Evolutionary conservation across 1,140 invertebrate genomes (phyloP).

Genomic region (Lineus longissimus): DNA sequence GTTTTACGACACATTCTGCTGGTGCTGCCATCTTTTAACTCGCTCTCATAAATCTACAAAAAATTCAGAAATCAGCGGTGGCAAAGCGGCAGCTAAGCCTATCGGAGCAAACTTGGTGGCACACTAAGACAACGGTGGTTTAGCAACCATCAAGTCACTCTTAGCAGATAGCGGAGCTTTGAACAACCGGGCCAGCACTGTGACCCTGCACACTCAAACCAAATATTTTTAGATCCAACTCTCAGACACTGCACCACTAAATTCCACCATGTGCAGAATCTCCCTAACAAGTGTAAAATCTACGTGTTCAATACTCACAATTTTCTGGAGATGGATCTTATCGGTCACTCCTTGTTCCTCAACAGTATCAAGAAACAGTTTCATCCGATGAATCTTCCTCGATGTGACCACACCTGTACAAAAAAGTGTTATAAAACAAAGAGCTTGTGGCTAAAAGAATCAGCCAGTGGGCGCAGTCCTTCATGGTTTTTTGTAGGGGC

Average conservation of each 20-base stretch:
- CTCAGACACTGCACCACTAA: too few species aligned
- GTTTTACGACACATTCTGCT: conserved; percentile 64
- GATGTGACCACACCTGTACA: neutral
- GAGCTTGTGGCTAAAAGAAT: neutral
- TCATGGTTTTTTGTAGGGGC: neutral
- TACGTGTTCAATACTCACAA: conserved; percentile 45
- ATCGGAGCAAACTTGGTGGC: too few species aligned
- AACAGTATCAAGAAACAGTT: conserved; percentile 13
- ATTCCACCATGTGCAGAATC: too few species aligned
- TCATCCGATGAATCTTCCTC: conserved; percentile 3
- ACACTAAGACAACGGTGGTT: too few species aligned
- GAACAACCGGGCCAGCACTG: too few species aligned
- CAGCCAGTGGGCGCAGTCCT: neutral
- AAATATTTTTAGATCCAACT: too few species aligned
- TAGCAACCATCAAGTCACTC: too few species aligned
- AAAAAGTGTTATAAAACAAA: neutral
- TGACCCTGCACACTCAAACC: too few species aligned
- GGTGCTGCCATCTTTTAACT: conserved; percentile 59
- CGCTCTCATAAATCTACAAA: conserved; percentile 57
- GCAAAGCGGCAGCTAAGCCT: too few species aligned
- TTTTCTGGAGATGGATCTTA: conserved; percentile 54
- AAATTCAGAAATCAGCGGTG: conserved; percentile 15
- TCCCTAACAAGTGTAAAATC: too few species aligned
- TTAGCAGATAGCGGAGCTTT: too few species aligned
- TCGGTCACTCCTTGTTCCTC: conserved; percentile 11